These are phyloP conservation scores for Artibeus jamaicensis DNA, from an alignment of 2,797 vertebrate species.

Conservation along the genomic window DNA sequence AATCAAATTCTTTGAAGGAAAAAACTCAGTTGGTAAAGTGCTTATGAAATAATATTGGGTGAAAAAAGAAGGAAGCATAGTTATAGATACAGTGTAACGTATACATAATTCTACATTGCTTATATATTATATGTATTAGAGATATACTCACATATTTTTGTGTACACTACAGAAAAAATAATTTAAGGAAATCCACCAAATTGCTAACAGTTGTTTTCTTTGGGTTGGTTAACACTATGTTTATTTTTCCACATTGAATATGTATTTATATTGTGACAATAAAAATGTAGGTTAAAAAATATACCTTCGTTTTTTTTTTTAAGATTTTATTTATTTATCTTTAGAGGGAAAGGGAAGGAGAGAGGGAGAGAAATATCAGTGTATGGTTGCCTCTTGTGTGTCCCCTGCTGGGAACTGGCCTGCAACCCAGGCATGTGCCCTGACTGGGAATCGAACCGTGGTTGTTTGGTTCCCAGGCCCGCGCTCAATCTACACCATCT, in stretches of 20 bases:
- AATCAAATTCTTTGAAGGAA: neutral
- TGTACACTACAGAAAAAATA: neutral
- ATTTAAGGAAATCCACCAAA: neutral
- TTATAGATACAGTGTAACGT: neutral
- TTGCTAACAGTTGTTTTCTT: neutral
- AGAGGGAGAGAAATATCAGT: too few species aligned
- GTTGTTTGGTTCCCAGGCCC: too few species aligned
- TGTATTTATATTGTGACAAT: neutral
- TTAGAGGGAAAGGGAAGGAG: too few species aligned
- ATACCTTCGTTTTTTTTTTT: neutral
- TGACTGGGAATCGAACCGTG: too few species aligned
- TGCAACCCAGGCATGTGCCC: too few species aligned
- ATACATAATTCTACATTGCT: neutral
- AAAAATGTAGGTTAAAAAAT: neutral
- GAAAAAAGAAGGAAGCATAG: neutral
- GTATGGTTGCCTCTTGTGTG: too few species aligned
- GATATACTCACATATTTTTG: neutral
- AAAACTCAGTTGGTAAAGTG: neutral
- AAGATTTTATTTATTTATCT: too few species aligned
- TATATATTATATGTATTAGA: neutral
- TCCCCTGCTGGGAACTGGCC: too few species aligned
- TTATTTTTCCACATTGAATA: neutral
- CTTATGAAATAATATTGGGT: neutral
- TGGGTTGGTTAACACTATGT: neutral
- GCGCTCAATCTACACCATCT: too few species aligned